A percentile compares a stretch with the other conserved stretches of the same genome.
Conservation (phyloP, 2,797 vertebrate genomes). For the Premnoplex brunnescens region DNA sequence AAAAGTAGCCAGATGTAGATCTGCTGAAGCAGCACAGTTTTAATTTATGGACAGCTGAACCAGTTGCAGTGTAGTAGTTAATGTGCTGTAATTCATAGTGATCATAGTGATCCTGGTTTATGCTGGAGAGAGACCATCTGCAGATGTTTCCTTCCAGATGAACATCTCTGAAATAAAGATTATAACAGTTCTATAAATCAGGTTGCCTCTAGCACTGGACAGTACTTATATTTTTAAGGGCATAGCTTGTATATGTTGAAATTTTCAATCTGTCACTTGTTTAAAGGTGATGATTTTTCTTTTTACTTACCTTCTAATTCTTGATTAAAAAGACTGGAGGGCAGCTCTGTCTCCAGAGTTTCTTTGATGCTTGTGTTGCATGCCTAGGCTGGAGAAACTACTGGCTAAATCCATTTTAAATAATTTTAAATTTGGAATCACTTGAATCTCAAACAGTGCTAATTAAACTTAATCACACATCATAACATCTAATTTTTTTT, state of each 20-base stretch:
- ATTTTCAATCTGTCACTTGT: background rate
- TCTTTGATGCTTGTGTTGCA: background rate
- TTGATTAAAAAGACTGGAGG: background rate
- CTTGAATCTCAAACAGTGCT: background rate
- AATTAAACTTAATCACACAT: background rate
- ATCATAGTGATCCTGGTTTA: background rate
- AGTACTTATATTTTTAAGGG: background rate
- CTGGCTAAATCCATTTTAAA: background rate
- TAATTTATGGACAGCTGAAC: background rate
- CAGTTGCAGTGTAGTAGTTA: background rate
- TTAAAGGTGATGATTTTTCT: background rate
- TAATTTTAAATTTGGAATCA: background rate
- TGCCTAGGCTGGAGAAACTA: background rate
- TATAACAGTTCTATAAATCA: background rate
- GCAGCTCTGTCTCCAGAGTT: background rate
- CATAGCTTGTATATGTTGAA: background rate
- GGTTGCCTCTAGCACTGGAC: background rate
- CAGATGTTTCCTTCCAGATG: background rate
- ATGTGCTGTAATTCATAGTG: background rate
- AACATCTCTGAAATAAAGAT: background rate
- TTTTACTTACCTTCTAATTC: background rate
- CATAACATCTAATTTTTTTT: background rate
- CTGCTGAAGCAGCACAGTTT: background rate
- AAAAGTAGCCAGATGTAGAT: background rate
- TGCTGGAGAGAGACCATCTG: background rate